These are phyloP conservation scores for Drosophila gunungcola DNA, from an alignment of 1,140 invertebrate species.

Conservation along the genomic window DNA sequence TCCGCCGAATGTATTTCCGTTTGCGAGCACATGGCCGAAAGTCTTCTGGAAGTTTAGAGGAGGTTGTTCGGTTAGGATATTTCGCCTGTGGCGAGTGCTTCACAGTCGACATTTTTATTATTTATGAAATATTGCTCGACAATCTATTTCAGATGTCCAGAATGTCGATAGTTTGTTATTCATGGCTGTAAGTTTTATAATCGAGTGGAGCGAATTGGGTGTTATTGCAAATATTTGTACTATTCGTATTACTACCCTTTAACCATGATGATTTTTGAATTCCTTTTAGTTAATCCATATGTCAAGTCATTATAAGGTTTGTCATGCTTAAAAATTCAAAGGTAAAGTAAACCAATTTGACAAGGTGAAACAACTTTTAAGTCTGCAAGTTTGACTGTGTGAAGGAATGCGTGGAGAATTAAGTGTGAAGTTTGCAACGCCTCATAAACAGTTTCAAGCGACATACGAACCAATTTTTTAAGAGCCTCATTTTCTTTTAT, in stretches of 20 bases:
- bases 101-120: constrained; percentile 73
- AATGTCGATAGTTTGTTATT: constrained; percentile 32
- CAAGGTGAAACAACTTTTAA: background rate
- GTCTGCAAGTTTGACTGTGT: too few relatives aligned
- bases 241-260: background rate
- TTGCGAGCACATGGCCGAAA: constrained; percentile 30
- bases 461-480: too few relatives aligned
- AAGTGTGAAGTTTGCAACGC: too few relatives aligned
- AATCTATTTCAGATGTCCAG: constrained; percentile 26
- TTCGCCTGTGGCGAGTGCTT: constrained; percentile 61
- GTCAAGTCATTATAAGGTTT: background rate
- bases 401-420: too few relatives aligned
- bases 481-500: too few relatives aligned
- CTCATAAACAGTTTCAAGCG: too few relatives aligned
- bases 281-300: background rate
- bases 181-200: constrained; percentile 5
- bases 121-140: constrained; percentile 65
- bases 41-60: constrained; percentile 21
- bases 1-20: constrained; percentile 27
- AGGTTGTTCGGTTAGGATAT: constrained; percentile 1
- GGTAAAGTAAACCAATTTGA: background rate
- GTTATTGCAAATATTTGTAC: background rate
- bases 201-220: constrained; percentile 4
- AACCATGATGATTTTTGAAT: background rate
- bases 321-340: background rate